Base-by-base conservation (phyloP, 2,797 vertebrate species). In the Sebastes vulpes region DNA sequence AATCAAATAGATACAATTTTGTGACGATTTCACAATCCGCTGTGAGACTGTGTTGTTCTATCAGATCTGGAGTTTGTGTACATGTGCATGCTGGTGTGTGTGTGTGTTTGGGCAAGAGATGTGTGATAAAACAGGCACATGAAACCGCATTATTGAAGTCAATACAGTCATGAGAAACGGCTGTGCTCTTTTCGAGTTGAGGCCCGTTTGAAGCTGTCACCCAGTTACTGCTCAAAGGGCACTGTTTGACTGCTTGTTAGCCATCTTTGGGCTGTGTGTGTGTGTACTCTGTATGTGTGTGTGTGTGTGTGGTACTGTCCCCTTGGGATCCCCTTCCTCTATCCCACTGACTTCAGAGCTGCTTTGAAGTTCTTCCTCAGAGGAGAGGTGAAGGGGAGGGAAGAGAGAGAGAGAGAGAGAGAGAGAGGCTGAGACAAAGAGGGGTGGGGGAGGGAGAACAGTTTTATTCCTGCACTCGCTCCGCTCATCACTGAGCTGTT, bases 341-440 rank as follows among this genome's bases (percentile, higher is more conserved):
- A 82, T 84, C 78, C 79, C 79, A 79, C 84, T 77, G 87, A 95
- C 94, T 95, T 91, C 93, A 96, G 84, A 95, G 89, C 65, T 63
- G 81, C 94, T 95, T 95, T 95, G 94, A 95, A 94, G 93, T 94
- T 91, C 57, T 58, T 83, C 72, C 74, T 89, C 72, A 72, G 78
- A 85, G 65, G n/a, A 75, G 77, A 88, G 77, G 86, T 92, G 87
- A 81, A 85, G 64, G 78, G 72, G 70, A 73, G 65, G 58, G 77
- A 52, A 25, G 18, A 31, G 65, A 53, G 48, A 25, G 57, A 48
- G 57, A 3, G 59, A 48, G 75, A 4, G 59, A 48, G 76, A 72
- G 48, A 10, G 60, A 25, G 38, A 9, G 72, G 4, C 11, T 57
- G 78, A 76, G 59, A 84, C 82, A 88, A 76, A 84, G 65, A 73